Conservation (phyloP, 2,113 vertebrate species). For the Axis porcinus region DNA sequence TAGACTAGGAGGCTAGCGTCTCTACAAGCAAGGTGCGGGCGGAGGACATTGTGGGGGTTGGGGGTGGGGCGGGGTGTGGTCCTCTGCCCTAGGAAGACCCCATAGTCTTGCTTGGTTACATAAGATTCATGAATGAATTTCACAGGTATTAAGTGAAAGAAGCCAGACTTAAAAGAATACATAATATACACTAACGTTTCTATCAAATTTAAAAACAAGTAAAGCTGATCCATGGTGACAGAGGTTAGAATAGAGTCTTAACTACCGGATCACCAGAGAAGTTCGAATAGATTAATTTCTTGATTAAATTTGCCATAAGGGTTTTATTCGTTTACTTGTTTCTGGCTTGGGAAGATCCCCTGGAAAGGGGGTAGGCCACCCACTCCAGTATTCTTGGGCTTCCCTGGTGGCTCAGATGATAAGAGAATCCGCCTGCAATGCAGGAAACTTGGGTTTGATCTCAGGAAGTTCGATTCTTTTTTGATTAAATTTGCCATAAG, state of each 20-base stretch:
- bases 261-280: background rate
- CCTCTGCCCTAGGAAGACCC: background rate
- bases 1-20: background rate
- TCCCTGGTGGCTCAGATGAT: background rate
- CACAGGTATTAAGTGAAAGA: background rate
- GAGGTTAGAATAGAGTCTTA: background rate
- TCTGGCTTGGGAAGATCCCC: background rate
- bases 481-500: background rate
- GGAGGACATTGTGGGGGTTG: background rate
- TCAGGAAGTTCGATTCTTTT: background rate
- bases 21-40: background rate
- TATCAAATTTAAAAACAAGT: background rate
- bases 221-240: background rate
- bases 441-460: background rate
- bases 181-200: background rate
- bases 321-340: background rate
- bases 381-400: background rate
- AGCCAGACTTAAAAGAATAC: background rate
- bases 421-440: background rate
- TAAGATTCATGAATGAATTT: background rate
- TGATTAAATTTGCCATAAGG: background rate
- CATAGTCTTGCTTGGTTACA: background rate
- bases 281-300: background rate
- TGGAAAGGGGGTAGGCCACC: background rate
- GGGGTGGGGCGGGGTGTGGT: background rate